phyloP scores from a whole-genome alignment of 2,113 vertebrate species.

The Columba livia region DNA sequence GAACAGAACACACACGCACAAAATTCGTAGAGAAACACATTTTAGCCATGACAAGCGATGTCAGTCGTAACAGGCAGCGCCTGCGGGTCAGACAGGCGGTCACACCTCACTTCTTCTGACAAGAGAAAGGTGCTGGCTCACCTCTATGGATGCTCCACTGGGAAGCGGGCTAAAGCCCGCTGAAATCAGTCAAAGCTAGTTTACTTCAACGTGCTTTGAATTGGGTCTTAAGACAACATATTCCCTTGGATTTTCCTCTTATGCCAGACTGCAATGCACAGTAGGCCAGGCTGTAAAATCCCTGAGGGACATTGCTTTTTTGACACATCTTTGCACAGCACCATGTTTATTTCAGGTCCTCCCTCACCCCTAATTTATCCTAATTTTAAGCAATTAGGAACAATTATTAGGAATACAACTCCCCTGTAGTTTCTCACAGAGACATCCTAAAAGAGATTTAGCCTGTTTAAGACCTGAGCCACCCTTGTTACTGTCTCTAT shows the following conservation, averaged over 20 bases:
- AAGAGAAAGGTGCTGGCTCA: not conserved
- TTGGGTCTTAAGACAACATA: not conserved
- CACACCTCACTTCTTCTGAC: not conserved
- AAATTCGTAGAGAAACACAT: not conserved
- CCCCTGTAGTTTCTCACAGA: not conserved
- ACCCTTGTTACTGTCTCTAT: not conserved
- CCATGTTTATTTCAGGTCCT: not conserved
- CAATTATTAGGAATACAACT: not conserved
- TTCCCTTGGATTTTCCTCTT: not conserved
- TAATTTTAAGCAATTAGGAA: not conserved
- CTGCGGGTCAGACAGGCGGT: fast-evolving
- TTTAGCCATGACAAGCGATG: not conserved
- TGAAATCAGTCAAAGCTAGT: not conserved
- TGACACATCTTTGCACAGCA: not conserved
- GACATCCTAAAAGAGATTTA: not conserved
- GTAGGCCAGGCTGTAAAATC: not conserved
- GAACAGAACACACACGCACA: not conserved
- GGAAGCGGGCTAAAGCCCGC: not conserved
- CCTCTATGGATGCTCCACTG: fast-evolving
- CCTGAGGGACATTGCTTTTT: fast-evolving
- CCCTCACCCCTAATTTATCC: not conserved
- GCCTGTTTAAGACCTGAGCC: not conserved
- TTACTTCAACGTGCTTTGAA: not conserved
- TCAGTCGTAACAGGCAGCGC: not conserved
- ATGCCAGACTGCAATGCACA: not conserved